Conservation (phyloP, 2,888 invertebrate species). For the Cryptocephalus moraei region DNA sequence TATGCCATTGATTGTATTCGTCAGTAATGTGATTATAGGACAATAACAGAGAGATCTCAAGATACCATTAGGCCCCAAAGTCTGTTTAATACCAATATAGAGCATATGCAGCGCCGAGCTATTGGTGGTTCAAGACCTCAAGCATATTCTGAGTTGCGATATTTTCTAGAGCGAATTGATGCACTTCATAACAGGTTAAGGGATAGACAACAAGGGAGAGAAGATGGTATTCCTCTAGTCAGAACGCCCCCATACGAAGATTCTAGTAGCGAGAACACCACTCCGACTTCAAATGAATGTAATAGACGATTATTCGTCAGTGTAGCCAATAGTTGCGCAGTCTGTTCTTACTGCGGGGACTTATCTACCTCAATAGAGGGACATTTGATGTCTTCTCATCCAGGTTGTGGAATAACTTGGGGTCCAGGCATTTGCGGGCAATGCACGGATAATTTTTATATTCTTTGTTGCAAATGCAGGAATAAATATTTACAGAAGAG, state of each 20-base stretch:
- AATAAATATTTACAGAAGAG: conserved; percentile 33
- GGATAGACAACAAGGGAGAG: conserved; percentile 38
- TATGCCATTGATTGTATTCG: too few relatives aligned
- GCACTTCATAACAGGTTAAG: conserved; percentile 23
- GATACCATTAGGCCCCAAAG: conserved; percentile 17
- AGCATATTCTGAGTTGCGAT: conserved; percentile 17
- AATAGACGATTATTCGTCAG: too few relatives aligned
- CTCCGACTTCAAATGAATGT: background rate
- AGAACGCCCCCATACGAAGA: conserved; percentile 12
- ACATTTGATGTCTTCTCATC: conserved; percentile 43
- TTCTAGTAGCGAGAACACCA: conserved; percentile 4
- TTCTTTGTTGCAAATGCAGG: conserved; percentile 44
- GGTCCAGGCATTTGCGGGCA: conserved; percentile 42
- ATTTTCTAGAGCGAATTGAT: conserved; percentile 15
- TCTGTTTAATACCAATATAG: conserved; percentile 12
- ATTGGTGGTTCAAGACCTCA: conserved; percentile 13
- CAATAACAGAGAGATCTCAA: conserved; percentile 13
- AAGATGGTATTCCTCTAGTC: conserved; percentile 37
- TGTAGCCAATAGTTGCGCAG: too few relatives aligned
- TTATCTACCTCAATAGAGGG: conserved; percentile 35
- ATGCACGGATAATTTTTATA: conserved; percentile 37
- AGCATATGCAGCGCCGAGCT: conserved; percentile 9
- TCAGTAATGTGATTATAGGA: background rate
- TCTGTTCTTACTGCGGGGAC: conserved; percentile 35
- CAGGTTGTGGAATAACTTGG: conserved; percentile 42